Conservation (phyloP, 2,888 invertebrate genomes). For the Syritta pipiens region DNA sequence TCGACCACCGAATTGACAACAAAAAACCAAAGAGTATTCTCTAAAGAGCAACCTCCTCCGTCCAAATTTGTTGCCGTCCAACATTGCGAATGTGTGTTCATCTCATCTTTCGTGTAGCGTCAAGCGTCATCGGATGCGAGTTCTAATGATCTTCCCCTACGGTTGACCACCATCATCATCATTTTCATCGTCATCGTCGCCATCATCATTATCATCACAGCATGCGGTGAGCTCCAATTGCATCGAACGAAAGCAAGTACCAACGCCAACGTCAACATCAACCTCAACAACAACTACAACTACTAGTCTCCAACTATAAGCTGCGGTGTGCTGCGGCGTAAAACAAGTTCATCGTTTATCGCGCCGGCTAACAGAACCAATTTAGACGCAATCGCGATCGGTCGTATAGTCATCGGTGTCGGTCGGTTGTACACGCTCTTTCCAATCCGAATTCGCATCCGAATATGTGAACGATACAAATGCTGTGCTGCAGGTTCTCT, state of each 20-base stretch:
- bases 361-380: conserved; percentile 62
- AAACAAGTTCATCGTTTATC: conserved; percentile 59
- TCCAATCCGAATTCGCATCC: conserved; percentile 41
- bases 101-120: conserved; percentile 52
- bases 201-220: conserved; percentile 53
- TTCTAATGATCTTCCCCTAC: conserved; percentile 49
- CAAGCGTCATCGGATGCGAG: conserved; percentile 32
- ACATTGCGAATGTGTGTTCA: not conserved
- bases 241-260: conserved; percentile 30
- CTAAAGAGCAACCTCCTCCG: conserved; percentile 7
- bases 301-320: conserved; percentile 12
- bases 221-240: conserved; percentile 58
- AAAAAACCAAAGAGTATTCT: conserved; percentile 41
- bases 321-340: conserved; percentile 18
- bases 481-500: conserved; percentile 11
- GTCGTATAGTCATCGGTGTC: conserved; percentile 40
- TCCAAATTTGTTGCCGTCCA: conserved; percentile 37
- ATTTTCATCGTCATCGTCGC: conserved; percentile 28
- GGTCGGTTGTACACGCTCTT: conserved; percentile 1
- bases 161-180: conserved; percentile 37
- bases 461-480: conserved; percentile 53
- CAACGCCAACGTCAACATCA: conserved; percentile 1
- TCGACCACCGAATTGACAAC: conserved; percentile 11
- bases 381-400: conserved; percentile 63
- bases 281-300: conserved; percentile 6